Percentiles rank a stretch among this genome's conserved stretches.
Evolutionary conservation across 1,140 invertebrate species (phyloP).

Genomic region (Drosophila setifemur): DNA sequence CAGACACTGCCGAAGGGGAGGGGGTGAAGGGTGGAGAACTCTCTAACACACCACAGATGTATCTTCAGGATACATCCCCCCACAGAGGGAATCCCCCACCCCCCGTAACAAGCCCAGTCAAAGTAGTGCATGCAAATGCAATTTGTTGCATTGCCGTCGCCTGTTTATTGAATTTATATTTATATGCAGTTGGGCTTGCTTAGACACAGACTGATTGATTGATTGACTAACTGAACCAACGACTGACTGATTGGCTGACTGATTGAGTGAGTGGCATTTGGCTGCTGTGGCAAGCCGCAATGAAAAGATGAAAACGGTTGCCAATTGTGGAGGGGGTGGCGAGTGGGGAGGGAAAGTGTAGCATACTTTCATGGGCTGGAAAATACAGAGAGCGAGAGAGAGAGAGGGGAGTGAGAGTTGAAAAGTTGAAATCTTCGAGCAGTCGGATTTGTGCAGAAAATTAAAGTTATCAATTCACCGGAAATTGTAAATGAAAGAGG

Average conservation of each 20-base stretch:
- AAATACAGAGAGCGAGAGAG: too few relatives aligned
- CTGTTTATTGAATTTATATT: slow-evolving; percentile 78
- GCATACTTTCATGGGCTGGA: slow-evolving; percentile 24
- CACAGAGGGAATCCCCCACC: background rate
- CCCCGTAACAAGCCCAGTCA: background rate
- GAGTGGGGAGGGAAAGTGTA: background rate
- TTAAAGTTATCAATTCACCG: background rate
- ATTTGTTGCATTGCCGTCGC: slow-evolving; percentile 59
- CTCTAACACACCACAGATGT: background rate
- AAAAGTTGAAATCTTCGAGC: background rate
- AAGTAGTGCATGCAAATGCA: slow-evolving; percentile 45
- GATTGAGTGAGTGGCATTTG: slow-evolving; percentile 11
- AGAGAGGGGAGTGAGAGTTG: too few relatives aligned
- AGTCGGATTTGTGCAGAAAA: background rate
- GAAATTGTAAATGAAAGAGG: too few relatives aligned
- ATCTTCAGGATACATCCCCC: too few relatives aligned
- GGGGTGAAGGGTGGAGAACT: background rate
- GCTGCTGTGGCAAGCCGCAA: slow-evolving; percentile 1
- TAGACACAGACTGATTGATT: slow-evolving; percentile 61
- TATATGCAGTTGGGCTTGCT: slow-evolving; percentile 50
- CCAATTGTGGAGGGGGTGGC: slow-evolving; percentile 1
- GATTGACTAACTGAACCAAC: slow-evolving; percentile 39
- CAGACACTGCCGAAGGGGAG: background rate
- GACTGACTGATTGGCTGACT: slow-evolving; percentile 37
- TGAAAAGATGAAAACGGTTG: slow-evolving; percentile 2